Evolutionary conservation across 2,113 vertebrate genomes (phyloP), one percentile per base, ranked within the genome.

Genomic region (Pollachius pollachius): DNA sequence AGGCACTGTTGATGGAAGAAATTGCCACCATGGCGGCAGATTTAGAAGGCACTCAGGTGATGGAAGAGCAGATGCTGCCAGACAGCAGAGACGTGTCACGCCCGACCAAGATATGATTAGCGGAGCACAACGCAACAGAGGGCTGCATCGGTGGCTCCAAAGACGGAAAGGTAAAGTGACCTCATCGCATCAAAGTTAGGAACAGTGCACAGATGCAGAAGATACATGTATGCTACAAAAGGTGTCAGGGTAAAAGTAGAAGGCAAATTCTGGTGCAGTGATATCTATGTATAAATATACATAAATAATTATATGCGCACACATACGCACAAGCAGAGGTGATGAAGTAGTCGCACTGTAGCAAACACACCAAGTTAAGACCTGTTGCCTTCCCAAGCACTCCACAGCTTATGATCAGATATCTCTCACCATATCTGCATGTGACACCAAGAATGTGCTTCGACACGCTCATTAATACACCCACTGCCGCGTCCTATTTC

Each of bases 401-500:
- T 78, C 86, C 19, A 15, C 62, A 74, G 80, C 65, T 70, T 9
- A 34, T 64, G 77, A 87, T 90, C 85, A 91, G 84, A 88, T 87
- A 79, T 87, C 81, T 80, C 67, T 69, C 64, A 64, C 68, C 64
- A 74, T 80, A 71, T 80, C 71, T 56, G 23, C 64, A 68, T 68
- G 66, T 72, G 72, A 77, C 8, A 74, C 63, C 73, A 56, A 62
- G 71, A 72, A 80, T 76, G 79, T 78, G 76, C 83, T 81, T 78
- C 37, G 81, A 82, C 63, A 48, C 15, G 77, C 74, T 89, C 87
- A 92, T 89, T 85, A 76, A 87, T 76, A 70, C 72, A 83, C 66
- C 80, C 80, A 71, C 78, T 82, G 78, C 80, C 76, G 77, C 56
- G 81, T 65, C 4, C 59, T 62, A 1, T 65, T 62, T 15, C 60